Evolutionary conservation across 2,113 vertebrate genomes (phyloP).

Genomic region (Suricata suricatta): DNA sequence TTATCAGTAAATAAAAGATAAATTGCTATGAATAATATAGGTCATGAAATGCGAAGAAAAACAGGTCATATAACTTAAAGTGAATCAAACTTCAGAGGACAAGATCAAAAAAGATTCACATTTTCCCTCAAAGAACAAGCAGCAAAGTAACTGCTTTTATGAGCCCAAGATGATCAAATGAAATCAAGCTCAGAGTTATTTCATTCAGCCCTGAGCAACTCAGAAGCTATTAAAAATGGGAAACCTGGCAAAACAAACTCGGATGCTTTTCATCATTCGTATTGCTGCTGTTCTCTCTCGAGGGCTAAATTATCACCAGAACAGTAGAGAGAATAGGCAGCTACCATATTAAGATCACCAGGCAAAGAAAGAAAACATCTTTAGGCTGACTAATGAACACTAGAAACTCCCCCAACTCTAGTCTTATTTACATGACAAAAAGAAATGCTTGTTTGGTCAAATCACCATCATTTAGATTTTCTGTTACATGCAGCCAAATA

Average conservation of each 20-base stretch:
- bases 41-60: conserved; percentile 7
- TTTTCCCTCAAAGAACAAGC: neutral
- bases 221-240: conserved; percentile 19
- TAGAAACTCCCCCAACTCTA: neutral
- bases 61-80: conserved; percentile 26
- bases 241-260: conserved; percentile 19
- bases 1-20: neutral
- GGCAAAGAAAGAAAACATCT: conserved; percentile 1
- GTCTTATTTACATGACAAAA: conserved; percentile 11
- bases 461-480: neutral
- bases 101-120: conserved; percentile 7
- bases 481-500: neutral
- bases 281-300: neutral
- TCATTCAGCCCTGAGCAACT: neutral
- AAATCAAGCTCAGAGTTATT: conserved; percentile 33
- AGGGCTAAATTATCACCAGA: neutral
- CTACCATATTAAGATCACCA: neutral
- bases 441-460: neutral
- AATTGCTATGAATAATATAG: neutral
- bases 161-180: neutral
- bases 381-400: neutral
- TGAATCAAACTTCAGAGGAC: neutral
- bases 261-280: neutral
- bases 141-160: neutral
- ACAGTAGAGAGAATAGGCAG: neutral